Base-by-base conservation (phyloP, 2,797 vertebrate species). In the Selene dorsalis region DNA sequence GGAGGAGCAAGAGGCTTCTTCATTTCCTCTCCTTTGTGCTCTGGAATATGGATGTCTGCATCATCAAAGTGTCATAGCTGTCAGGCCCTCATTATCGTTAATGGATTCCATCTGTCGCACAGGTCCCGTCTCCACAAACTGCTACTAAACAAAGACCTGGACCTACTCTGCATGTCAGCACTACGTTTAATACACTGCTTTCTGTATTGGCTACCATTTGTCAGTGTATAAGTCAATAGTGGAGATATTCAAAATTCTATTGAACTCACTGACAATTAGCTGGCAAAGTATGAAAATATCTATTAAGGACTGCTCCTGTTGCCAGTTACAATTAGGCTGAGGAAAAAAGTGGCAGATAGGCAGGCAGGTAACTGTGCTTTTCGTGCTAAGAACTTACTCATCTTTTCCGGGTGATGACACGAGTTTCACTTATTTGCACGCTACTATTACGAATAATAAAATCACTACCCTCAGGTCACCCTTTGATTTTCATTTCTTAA, bases 31-130 rank as follows among this genome's bases (percentile, higher is more conserved):
- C 85, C 87, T 93, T 93, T 91, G 89, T 93, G 91, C 89, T 88
- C 77, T 86, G 86, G 69, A 94, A 93, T 91, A 94, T 90, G 87
- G 89, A 92, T 87, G 85, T 89, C 84, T 92, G 88, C 89, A 88
- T 93, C 92, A 93, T 94, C 92, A 93, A 94, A 94, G 93, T 92
- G 89, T 90, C 83, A 79, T 89, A 89, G 90, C 94, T 92, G 92
- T 93, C 91, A 92, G 75, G 81, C 80, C 82, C 84, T 94, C 91
- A 89, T 93, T 93, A 90, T 82, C 87, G 88, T 92, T 92, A 93
- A 93, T 93, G 87, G 90, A 91, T 89, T 88, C 90, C 92, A 93
- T 93, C 91, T 93, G 91, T 90, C 90, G 83, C 81, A 67, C 89
- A 87, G 86, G 91, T 92, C 89, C 85, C 72, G 69, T 91, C 87